These are phyloP conservation scores for Lepidotrigona ventralis DNA, from an alignment of 1,140 invertebrate species.

Conservation along the genomic window DNA sequence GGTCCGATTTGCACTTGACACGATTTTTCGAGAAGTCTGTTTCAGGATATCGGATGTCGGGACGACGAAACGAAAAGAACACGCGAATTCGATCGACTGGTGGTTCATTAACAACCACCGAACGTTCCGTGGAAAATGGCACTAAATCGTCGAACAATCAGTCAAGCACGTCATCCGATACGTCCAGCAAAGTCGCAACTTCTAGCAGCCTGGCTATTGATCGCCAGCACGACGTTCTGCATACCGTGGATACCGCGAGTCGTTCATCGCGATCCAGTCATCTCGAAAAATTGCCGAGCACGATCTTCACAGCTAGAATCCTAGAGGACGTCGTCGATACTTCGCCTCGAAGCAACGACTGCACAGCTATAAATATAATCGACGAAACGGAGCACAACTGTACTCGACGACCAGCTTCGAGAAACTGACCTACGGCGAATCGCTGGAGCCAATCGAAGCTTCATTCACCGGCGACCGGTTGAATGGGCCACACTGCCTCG, in stretches of 20 bases:
- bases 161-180: background rate
- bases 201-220: background rate
- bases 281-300: background rate
- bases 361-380: background rate
- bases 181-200: background rate
- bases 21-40: background rate
- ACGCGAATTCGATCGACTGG: background rate
- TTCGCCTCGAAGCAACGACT: background rate
- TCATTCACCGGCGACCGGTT: constrained; percentile 52
- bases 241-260: background rate
- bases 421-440: constrained; percentile 69
- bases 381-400: constrained; percentile 21
- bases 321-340: constrained; percentile 9
- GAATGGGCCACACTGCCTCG: constrained; percentile 29
- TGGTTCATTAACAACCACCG: background rate
- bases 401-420: constrained; percentile 48
- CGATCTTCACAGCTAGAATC: background rate
- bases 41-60: background rate
- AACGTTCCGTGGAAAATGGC: background rate
- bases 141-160: background rate
- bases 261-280: constrained; percentile 25
- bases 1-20: background rate
- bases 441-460: constrained; percentile 53
- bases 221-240: background rate
- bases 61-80: background rate